Base-by-base conservation (phyloP, 1,140 invertebrate species). In the Brachionus plicatilis region DNA sequence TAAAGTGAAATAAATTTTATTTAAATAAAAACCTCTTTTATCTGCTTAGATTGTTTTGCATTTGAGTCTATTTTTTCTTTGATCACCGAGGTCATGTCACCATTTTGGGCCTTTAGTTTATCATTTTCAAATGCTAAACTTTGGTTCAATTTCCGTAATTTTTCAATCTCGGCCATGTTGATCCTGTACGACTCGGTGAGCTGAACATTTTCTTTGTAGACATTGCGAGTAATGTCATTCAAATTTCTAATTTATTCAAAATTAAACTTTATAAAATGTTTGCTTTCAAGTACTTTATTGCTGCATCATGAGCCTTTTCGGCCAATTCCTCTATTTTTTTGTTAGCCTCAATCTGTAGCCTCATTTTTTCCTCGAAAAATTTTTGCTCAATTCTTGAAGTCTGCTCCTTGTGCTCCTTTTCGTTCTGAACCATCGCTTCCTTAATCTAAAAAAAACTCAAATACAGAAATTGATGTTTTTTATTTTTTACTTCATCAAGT, bases 351-450 rank as follows among this genome's bases (percentile, higher is more conserved):
- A 89, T 87, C 85, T 90, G 88, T 17, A 90, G 85, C 83, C 87
- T 86, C 88, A 89, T 89, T 88, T 89, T 89, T 86, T 90, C 89
- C 85, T 90, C 88, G 87, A 90, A 89, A 86, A 89, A 90, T 86
- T 89, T 89, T 82, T 89, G 88, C 85, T 90, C 89, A 88, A 90
- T 88, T 79, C 87, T 86, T 53, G 86, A 85, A 1, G 88, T 80
- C 37, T 87, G 88, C 3, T 86, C 85, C 84, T 90, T 89, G 76
- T 90, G 89, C 27, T 89, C 88, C 83, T 87, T 86, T 85, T 88
- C 88, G 1, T 88, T 87, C 80, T 85, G 85, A 78, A 88, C 86
- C 87, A 89, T 88, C 7, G 87, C 86, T 84, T 90, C 88, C 85
- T 89, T 89, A 33, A 89, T 89, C 88, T 89, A 85, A 27, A 84